phyloP scores from a whole-genome alignment of 2,797 vertebrate species.

The Sparidentex hasta region DNA sequence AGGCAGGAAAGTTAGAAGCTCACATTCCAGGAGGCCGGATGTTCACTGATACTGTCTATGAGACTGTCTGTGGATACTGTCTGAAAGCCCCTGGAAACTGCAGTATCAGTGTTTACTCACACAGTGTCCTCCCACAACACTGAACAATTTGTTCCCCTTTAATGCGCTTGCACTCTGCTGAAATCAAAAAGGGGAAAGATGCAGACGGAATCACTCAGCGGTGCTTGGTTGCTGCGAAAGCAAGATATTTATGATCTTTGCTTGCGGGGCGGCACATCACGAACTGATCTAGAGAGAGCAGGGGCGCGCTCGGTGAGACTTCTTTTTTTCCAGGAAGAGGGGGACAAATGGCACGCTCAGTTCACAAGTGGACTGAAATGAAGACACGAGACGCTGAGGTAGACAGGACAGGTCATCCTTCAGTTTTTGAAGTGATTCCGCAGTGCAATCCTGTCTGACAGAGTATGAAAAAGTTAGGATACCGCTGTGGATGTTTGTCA shows the following conservation, averaged over 20 bases:
- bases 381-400: constrained; percentile 34
- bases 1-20: constrained; percentile 23
- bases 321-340: constrained; percentile 44
- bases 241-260: constrained; percentile 77
- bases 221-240: constrained; percentile 63
- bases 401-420: constrained; percentile 32
- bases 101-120: constrained; percentile 41
- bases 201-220: constrained; percentile 45
- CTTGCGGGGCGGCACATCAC: constrained; percentile 38
- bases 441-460: constrained; percentile 6
- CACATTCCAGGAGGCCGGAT: constrained; percentile 33
- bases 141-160: constrained; percentile 49
- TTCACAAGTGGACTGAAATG: constrained; percentile 33
- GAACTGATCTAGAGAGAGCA: constrained; percentile 39
- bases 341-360: constrained; percentile 14
- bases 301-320: constrained; percentile 28
- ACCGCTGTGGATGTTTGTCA: constrained; percentile 22
- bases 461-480: constrained; percentile 19
- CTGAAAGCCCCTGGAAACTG: constrained; percentile 23
- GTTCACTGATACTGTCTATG: constrained; percentile 8
- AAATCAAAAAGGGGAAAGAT: constrained; percentile 28
- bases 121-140: constrained; percentile 14
- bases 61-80: constrained; percentile 22
- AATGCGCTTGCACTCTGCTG: constrained; percentile 24
- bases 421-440: constrained; percentile 21